These are phyloP conservation scores for Catharus fuscescens DNA, from an alignment of 2,113 vertebrate genomes.

Conservation along the genomic window DNA sequence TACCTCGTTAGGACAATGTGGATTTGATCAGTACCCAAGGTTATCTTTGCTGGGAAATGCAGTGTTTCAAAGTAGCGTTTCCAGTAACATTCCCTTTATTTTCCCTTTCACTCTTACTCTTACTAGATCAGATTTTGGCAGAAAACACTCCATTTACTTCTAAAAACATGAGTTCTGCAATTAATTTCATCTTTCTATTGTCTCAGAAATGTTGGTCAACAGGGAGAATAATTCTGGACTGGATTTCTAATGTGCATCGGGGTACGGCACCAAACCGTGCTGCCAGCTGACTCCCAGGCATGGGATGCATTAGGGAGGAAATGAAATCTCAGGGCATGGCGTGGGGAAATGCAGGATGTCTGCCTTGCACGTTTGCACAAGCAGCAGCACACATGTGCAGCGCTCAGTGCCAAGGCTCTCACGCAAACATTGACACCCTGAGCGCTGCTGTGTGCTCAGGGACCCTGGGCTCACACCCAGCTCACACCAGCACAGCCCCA, in stretches of 20 bases:
- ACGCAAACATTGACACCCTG: fast-evolving
- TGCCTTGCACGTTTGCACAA: neutral
- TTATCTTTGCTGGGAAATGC: neutral
- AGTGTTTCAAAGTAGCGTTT: neutral
- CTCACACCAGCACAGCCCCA: fast-evolving
- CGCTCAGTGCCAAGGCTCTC: neutral
- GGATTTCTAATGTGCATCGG: neutral
- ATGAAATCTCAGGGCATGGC: neutral
- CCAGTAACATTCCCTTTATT: conserved; percentile 39
- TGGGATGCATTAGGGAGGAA: conserved; percentile 10
- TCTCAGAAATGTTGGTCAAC: conserved; percentile 65
- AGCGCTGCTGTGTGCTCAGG: neutral
- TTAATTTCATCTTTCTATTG: conserved; percentile 63
- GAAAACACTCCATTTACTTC: conserved; percentile 4
- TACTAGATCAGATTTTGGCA: conserved; percentile 60
- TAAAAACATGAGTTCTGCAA: conserved; percentile 53
- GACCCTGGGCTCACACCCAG: neutral
- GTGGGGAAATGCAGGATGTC: neutral
- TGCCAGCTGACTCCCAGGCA: conserved; percentile 20
- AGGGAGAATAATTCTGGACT: conserved; percentile 39
- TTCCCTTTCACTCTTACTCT: conserved; percentile 51
- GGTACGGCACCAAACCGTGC: neutral
- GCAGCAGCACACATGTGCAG: neutral
- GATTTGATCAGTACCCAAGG: neutral
- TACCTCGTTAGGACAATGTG: neutral